Percentiles rank a stretch among this genome's conserved stretches.
phyloP scores from a whole-genome alignment of 2,113 vertebrate species.

The Uropsilus gracilis region DNA sequence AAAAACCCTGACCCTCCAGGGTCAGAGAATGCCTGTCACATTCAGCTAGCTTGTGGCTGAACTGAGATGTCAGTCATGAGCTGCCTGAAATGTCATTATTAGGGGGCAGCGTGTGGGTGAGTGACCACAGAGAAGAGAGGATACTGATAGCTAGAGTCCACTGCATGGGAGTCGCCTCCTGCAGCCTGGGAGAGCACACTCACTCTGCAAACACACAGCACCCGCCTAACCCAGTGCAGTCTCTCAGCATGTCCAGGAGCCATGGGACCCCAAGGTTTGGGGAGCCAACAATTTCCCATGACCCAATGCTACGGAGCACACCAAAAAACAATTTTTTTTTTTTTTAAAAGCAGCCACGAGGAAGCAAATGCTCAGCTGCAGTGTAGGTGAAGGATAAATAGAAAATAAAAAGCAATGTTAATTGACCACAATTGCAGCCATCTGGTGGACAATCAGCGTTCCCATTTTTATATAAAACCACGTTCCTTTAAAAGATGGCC shows the following conservation, averaged over 20 bases:
- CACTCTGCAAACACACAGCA: too few species aligned
- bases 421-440: background rate
- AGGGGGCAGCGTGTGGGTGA: background rate
- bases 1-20: background rate
- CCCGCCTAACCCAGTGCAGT: too few species aligned
- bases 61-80: background rate
- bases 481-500: background rate
- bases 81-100: constrained; percentile 47
- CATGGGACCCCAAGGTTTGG: too few species aligned
- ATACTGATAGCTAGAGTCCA: too few species aligned
- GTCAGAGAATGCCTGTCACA: background rate
- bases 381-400: background rate
- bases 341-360: too few species aligned
- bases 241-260: too few species aligned
- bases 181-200: too few species aligned
- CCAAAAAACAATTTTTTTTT: too few species aligned
- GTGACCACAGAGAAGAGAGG: too few species aligned
- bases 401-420: constrained; percentile 7
- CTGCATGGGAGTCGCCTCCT: too few species aligned
- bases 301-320: background rate
- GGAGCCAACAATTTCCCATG: too few species aligned
- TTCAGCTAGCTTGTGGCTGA: background rate
- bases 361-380: background rate
- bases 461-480: constrained; percentile 9
- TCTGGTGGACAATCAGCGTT: constrained; percentile 21